Evolutionary conservation across 2,888 invertebrate genomes (phyloP), one percentile per base, ranked within the genome.

Genomic region (Chrysodeixis includens): DNA sequence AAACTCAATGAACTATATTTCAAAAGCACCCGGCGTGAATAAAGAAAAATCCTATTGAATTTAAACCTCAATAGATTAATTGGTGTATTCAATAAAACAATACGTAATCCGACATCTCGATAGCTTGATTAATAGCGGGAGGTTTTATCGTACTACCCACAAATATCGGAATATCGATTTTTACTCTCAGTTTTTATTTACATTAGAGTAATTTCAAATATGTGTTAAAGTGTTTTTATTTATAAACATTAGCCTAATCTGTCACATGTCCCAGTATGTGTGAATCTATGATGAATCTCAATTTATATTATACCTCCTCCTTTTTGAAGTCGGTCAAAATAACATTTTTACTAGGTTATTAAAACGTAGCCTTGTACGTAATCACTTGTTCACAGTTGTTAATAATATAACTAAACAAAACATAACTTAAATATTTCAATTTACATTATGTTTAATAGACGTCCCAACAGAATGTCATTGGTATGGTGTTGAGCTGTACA

Each of bases 401-500:
- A n/a, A 40, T n/a, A 5, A n/a, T 40, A 35, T n/a, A 40, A 40
- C 35, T 14, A 14, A 14, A 35, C 35, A 14, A 3, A 35, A 10
- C 30, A 40, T 1, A 68, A 18, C 40, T 62, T 52, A 12, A 30
- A 57, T 51, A 58, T 51, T 58, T 30, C 20, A 22, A 54, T 51
- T n/a, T n/a, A n/a, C n/a, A n/a, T n/a, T n/a, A n/a, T n/a, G 26
- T 26, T 26, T 26, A 26, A 6, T 6, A 53, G 49, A 52, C n/a
- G 72, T 56, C 49, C 62, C 53, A 62, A 51, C 20, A 12, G 22
- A 67, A n/a, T n/a, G n/a, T n/a, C n/a, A n/a, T n/a, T n/a, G n/a
- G n/a, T n/a, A n/a, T 62, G 46, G 58, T 55, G 64, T 44, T 54
- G 62, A 32, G 12, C 59, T 40, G 30, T 46, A 18, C 56, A 60